These are phyloP conservation scores for Philonicus albiceps DNA, from an alignment of 2,888 invertebrate genomes.

Conservation along the genomic window DNA sequence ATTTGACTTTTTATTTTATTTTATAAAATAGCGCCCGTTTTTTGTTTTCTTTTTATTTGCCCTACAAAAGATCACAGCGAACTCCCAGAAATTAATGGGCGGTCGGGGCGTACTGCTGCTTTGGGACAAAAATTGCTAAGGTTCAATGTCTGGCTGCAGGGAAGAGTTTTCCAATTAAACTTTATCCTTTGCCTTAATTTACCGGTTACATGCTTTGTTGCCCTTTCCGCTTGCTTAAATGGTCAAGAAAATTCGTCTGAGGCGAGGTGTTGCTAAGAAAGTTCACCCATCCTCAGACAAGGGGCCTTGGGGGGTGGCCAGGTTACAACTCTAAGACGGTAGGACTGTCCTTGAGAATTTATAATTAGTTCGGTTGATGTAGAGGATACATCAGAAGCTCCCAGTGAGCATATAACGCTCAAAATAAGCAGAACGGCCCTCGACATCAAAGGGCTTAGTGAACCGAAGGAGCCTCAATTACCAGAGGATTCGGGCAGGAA, in stretches of 20 bases:
- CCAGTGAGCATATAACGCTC: not conserved
- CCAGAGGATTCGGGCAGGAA: not conserved
- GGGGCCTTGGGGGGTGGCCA: not conserved
- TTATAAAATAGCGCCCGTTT: not conserved
- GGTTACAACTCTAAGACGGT: not conserved
- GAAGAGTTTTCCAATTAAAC: conserved; percentile 63
- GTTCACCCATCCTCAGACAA: not conserved
- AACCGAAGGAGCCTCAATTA: not conserved
- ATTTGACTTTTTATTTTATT: conserved; percentile 21
- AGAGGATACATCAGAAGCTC: not conserved
- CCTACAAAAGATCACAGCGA: not conserved
- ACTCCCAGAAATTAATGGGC: conserved; percentile 1
- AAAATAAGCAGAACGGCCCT: not conserved
- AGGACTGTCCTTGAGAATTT: not conserved
- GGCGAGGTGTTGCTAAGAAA: conserved; percentile 11
- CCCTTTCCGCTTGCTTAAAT: conserved; percentile 53
- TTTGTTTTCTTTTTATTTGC: not conserved
- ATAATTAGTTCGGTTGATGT: not conserved
- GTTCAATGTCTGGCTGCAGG: conserved; percentile 48
- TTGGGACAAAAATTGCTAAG: not conserved
- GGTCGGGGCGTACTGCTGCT: not conserved
- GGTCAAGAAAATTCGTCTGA: conserved; percentile 28
- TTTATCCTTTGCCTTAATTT: conserved; percentile 64
- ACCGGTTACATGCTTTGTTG: conserved; percentile 64
- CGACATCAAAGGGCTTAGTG: not conserved